Evolutionary conservation across 1,140 invertebrate species (phyloP).

Genomic region (Drosophila teissieri): DNA sequence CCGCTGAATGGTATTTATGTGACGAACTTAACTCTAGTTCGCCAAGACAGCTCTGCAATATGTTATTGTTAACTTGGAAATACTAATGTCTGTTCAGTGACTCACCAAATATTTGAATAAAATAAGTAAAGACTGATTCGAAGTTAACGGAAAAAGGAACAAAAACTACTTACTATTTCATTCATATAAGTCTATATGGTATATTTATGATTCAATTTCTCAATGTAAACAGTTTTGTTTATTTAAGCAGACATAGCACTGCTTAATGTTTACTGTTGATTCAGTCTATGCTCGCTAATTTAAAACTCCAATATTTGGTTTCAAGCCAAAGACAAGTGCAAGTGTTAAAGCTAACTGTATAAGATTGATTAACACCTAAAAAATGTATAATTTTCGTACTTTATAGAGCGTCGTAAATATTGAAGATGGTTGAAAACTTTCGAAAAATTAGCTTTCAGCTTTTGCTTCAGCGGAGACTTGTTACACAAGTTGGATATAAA

Average conservation of each 20-base stretch:
- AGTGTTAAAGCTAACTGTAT: constrained; percentile 59
- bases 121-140: too few species aligned
- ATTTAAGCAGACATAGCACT: not conserved
- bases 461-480: constrained; percentile 31
- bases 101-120: not conserved
- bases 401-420: constrained; percentile 11
- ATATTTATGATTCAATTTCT: not conserved
- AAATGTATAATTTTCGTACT: not conserved
- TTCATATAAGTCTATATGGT: too few species aligned
- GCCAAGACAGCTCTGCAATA: not conserved
- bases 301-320: constrained; percentile 42
- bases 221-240: not conserved
- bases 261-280: constrained; percentile 1
- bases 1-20: constrained; percentile 18
- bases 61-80: constrained; percentile 1
- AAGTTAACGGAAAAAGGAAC: too few species aligned
- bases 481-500: constrained; percentile 55
- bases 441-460: constrained; percentile 16
- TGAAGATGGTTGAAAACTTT: constrained; percentile 19
- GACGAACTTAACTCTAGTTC: constrained; percentile 10
- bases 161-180: too few species aligned
- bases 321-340: constrained; percentile 14
- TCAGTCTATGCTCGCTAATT: constrained; percentile 49
- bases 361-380: constrained; percentile 11
- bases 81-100: not conserved